phyloP scores from a whole-genome alignment of 2,888 invertebrate species.

The Desoria tigrina region DNA sequence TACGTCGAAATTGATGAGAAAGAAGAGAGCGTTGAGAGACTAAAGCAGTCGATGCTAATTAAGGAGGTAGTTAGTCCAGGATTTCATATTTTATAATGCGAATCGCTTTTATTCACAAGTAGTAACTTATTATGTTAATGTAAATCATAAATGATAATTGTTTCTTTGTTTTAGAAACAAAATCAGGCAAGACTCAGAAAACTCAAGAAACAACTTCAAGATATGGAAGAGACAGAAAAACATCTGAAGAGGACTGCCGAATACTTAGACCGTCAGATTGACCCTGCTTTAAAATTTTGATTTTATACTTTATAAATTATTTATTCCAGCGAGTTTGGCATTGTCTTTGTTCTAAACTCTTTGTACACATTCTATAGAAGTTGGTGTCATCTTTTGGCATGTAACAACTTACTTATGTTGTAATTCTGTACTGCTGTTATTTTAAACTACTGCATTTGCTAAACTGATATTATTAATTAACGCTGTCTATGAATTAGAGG shows the following conservation, averaged over 20 bases:
- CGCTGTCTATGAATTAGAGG: too few relatives aligned
- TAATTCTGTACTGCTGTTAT: too few relatives aligned
- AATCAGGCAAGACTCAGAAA: slow-evolving; percentile 20
- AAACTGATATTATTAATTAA: too few relatives aligned
- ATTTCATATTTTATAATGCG: background rate
- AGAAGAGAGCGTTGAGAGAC: slow-evolving; percentile 15
- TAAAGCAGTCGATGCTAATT: slow-evolving; percentile 7
- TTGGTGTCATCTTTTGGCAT: too few relatives aligned
- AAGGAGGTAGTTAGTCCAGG: slow-evolving; percentile 12
- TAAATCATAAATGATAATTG: background rate
- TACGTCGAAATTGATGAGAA: slow-evolving; percentile 30
- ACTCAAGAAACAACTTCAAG: slow-evolving; percentile 20
- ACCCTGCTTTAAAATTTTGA: background rate
- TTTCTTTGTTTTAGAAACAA: slow-evolving; percentile 20
- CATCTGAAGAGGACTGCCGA: slow-evolving; percentile 2
- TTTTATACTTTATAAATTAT: too few relatives aligned
- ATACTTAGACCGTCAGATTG: background rate
- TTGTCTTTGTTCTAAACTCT: too few relatives aligned
- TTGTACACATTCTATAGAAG: too few relatives aligned
- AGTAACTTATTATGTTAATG: background rate
- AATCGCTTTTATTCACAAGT: slow-evolving; percentile 6
- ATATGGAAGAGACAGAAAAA: slow-evolving; percentile 11
- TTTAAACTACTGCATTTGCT: too few relatives aligned
- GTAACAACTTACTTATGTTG: too few relatives aligned
- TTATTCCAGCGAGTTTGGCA: too few relatives aligned